A percentile compares a stretch with the other conserved stretches of the same genome.
Conservation (phyloP, 2,888 invertebrate genomes). For the Homarus gammarus region DNA sequence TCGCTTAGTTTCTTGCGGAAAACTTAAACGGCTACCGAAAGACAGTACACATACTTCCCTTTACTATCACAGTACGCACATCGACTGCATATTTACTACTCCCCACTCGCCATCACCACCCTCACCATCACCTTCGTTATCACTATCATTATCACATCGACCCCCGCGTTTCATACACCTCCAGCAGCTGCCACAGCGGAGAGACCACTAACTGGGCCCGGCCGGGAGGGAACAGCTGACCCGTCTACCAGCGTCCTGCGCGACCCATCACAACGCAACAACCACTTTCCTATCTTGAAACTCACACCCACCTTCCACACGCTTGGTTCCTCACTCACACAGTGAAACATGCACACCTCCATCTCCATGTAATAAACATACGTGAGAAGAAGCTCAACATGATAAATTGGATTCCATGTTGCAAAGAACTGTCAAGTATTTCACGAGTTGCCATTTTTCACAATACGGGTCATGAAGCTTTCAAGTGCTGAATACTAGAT, state of each 20-base stretch:
- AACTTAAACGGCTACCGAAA: no score
- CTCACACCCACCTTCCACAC: not conserved
- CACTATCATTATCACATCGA: not conserved
- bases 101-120: not conserved
- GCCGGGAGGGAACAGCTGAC: not conserved
- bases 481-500: not conserved
- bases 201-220: not conserved
- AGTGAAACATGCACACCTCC: not conserved
- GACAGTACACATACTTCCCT: no score
- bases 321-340: not conserved
- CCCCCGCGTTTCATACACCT: not conserved
- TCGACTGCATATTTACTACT: no score
- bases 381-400: not conserved
- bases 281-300: not conserved
- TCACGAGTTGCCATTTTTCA: slow-evolving; percentile 8
- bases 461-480: not conserved
- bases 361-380: not conserved
- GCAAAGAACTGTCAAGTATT: not conserved
- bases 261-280: not conserved
- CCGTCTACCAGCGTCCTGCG: not conserved
- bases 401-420: not conserved
- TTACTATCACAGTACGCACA: no score
- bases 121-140: slow-evolving; percentile 1
- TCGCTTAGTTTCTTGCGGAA: no score
- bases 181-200: not conserved